phyloP scores from a whole-genome alignment of 2,888 invertebrate genomes.

The Protonemura montana region DNA sequence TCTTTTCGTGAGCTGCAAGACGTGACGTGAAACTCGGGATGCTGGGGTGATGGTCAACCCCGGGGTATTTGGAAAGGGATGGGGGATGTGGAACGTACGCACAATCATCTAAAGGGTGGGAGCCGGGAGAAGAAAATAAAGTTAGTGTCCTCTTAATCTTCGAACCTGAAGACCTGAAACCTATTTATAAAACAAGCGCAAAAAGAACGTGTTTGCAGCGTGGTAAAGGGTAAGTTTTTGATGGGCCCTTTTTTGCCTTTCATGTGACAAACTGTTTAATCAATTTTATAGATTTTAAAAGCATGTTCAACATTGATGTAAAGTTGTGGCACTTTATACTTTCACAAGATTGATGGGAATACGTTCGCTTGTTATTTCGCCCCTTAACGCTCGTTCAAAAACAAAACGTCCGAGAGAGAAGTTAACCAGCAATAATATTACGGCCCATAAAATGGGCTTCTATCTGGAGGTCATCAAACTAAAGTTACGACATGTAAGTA shows the following conservation, averaged over 20 bases:
- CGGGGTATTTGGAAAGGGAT: not conserved
- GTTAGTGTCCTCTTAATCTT: not conserved
- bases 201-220: not conserved
- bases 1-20: not conserved
- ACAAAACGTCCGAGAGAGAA: not conserved
- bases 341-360: not conserved
- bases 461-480: not conserved
- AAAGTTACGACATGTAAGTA: not conserved
- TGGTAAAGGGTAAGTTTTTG: not conserved
- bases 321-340: slow-evolving; percentile 7
- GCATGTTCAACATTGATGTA: slow-evolving; percentile 4
- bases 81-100: not conserved
- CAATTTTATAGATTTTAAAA: slow-evolving; percentile 7
- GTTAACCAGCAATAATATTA: slow-evolving; percentile 5
- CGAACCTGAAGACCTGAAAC: not conserved
- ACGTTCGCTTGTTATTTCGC: not conserved
- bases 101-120: slow-evolving; percentile 18
- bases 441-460: not conserved
- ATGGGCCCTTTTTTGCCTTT: not conserved
- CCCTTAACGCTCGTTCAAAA: not conserved
- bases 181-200: not conserved
- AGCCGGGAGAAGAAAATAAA: not conserved
- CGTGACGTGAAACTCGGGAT: not conserved
- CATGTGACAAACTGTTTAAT: slow-evolving; percentile 4
- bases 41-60: not conserved